phyloP scores from a whole-genome alignment of 1,140 invertebrate species.

The Venustaconcha ellipsiformis region DNA sequence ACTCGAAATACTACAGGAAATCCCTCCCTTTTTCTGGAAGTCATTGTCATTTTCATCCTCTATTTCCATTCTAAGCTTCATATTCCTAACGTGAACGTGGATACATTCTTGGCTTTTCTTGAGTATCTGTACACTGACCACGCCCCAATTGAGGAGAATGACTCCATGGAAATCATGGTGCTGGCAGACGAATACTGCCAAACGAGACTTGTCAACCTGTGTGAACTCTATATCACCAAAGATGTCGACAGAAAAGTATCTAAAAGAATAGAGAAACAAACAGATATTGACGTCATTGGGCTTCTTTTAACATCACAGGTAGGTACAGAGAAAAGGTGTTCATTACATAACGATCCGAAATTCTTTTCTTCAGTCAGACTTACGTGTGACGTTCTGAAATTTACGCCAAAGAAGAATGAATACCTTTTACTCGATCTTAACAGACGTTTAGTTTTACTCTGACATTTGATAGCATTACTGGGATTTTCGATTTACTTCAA shows the following conservation, averaged over 20 bases:
- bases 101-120: constrained; percentile 57
- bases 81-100: constrained; percentile 42
- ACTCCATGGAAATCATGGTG: constrained; percentile 53
- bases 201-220: constrained; percentile 54
- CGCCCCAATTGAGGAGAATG: constrained; percentile 57
- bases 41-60: constrained; percentile 2
- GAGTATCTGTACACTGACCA: constrained; percentile 66
- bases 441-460: too few relatives aligned
- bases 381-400: not conserved
- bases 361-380: not conserved
- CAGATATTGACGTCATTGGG: constrained; percentile 63
- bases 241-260: constrained; percentile 55
- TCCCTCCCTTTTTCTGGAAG: not conserved
- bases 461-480: too few relatives aligned
- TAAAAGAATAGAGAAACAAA: constrained; percentile 53
- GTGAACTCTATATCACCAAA: constrained; percentile 65
- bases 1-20: not conserved
- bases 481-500: too few relatives aligned
- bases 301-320: constrained; percentile 58
- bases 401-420: not conserved
- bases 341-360: not conserved
- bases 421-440: too few relatives aligned
- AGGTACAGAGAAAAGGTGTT: not conserved
- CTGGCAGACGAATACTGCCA: constrained; percentile 59
- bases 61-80: constrained; percentile 38